Evolutionary conservation across 2,888 invertebrate species (phyloP), one percentile per base, ranked within the genome.

Genomic region (Sphaerophoria taeniata): DNA sequence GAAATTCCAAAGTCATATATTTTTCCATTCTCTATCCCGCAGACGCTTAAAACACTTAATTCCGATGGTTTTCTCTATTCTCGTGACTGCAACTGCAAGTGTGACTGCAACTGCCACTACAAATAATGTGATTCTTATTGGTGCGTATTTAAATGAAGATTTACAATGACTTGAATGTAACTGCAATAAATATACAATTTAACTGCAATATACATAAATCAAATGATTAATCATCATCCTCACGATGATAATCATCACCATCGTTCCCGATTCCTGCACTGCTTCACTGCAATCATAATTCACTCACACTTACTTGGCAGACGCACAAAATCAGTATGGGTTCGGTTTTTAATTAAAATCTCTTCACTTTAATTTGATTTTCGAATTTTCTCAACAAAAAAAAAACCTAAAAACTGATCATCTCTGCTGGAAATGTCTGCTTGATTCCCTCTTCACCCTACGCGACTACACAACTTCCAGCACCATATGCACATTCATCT

Each of bases 111-210:
- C 34, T 63, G 24, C 24, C 24, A 24, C 24, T 24, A 24, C 24
- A 24, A 24, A 24, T 2, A 24, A 31, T 12, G 14, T 34, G 31
- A 63, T 47, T 49, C 36, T 36, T 3, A 12, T 63, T 43, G 9
- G 12, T 43, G 1, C 12, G 24, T 34, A 70, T 51, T 43, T 67
- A 81, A 85, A 85, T 81, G 80, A 85, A 85, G 85, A 85, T 85
- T 85, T 85, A 85, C 85, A 85, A 77, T 53, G 63, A 73, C 85
- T 73, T 47, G 73, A 73, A 76, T 76, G 80, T 80, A 73, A 77
- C 81, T 73, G 85, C 85, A 85, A 85, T 85, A 85, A 85, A 85
- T 73, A 85, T 77, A 85, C 85, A 81, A 85, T 81, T 85, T 81
- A 81, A 81, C 73, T 63, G 85, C 70, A 77, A 81, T 85, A 61